Evolutionary conservation across 1,140 invertebrate species (phyloP), one percentile per base, ranked within the genome.

Genomic region (Hylyphantes graminicola): DNA sequence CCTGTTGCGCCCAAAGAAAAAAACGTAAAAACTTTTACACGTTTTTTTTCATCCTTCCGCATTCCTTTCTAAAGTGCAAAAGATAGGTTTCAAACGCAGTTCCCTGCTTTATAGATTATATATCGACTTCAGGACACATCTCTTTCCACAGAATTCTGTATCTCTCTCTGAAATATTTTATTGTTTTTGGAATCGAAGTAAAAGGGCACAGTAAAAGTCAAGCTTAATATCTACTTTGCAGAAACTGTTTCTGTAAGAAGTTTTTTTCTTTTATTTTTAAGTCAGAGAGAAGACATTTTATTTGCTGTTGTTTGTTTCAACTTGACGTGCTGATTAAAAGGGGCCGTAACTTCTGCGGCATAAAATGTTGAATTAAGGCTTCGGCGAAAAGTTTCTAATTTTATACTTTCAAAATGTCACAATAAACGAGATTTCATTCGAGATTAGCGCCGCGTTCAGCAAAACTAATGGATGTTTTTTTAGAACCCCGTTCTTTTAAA

Each of bases 1-100:
- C 82, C 77, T 53, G 76, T 76, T 61, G 64, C 77, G 17, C 19
- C n/a, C n/a, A 35, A 67, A 48, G 51, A 77, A 83, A 76, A 76
- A 61, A 76, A 84, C 80, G 67, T 81, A 81, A 73, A 73, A 84
- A 84, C 73, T 84, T 84, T 76, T 70, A 73, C 63, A 72, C 67
- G 65, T 83, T 72, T 75, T 82, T 83, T 83, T 76, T 84, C n/a
- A n/a, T n/a, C n/a, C 74, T 84, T 74, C n/a, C n/a, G 54, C n/a
- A 55, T 79, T n/a, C n/a, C n/a, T n/a, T 81, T 81, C 77, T 79
- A 79, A 79, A 65, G 77, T 79, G 77, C 65, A 79, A 79, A 79
- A 79, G 77, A 79, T 79, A 65, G 77, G 70, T 51, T 79, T 70
- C 63, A 48, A 76, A 76, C 59, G 51, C 21, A 35, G 15, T 74